phyloP scores from a whole-genome alignment of 2,888 invertebrate species.

The Branchipolynoe longqiensis region DNA sequence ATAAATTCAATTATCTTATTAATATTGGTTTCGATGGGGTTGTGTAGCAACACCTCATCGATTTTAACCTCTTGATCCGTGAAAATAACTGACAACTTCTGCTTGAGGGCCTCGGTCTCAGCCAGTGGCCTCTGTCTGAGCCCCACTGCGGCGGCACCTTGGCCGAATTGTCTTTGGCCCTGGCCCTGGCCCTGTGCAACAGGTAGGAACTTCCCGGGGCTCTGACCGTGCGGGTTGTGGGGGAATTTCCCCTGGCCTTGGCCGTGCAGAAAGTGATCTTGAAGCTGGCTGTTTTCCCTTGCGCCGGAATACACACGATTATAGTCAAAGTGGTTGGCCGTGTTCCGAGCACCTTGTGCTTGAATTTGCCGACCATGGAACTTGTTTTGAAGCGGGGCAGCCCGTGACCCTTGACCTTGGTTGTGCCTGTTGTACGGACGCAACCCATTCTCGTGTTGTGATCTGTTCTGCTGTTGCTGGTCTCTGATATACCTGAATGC shows the following conservation, averaged over 20 bases:
- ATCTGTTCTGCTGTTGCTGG: neutral
- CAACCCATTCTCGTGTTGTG: too few relatives aligned
- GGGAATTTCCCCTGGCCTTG: conserved; percentile 1
- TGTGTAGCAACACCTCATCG: neutral
- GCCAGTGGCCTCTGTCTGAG: neutral
- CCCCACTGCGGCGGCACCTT: neutral
- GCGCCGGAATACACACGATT: too few relatives aligned
- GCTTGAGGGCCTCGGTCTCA: neutral
- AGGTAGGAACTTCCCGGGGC: too few relatives aligned
- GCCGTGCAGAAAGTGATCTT: too few relatives aligned
- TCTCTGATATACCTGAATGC: neutral
- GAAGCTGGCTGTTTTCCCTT: too few relatives aligned
- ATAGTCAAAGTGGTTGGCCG: neutral
- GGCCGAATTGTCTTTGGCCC: neutral
- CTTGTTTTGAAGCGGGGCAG: neutral
- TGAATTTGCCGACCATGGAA: neutral
- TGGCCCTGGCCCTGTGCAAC: too few relatives aligned
- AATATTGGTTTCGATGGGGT: neutral
- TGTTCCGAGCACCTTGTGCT: neutral
- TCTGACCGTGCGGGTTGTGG: too few relatives aligned
- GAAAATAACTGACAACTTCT: neutral
- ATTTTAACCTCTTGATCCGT: neutral
- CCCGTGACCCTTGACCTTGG: too few relatives aligned
- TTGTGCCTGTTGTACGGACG: too few relatives aligned
- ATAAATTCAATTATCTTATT: neutral